Evolutionary conservation across 1,140 invertebrate genomes (phyloP).

Genomic region (Choristoneura fumiferana): DNA sequence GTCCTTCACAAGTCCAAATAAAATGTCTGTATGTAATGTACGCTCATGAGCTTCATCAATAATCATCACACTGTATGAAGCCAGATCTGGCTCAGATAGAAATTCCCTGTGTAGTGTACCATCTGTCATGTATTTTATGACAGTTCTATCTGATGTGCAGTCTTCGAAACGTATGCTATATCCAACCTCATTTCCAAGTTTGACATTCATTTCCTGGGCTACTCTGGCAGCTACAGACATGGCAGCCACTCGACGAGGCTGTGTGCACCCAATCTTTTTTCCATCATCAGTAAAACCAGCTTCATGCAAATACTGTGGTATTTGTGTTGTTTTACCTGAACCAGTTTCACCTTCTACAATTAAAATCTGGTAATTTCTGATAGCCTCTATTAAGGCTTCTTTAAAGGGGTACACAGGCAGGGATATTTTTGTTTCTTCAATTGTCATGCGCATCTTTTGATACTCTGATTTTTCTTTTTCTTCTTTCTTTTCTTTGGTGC

Average conservation of each 20-base stretch:
- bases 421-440: conserved; percentile 95
- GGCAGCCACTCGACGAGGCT: conserved; percentile 97
- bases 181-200: conserved; percentile 99
- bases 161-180: conserved; percentile 99
- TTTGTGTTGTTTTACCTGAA: conserved; percentile 99
- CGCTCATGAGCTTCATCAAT: conserved; percentile 99
- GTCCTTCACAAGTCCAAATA: conserved; percentile 99
- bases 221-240: conserved; percentile 99
- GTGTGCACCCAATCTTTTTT: conserved; percentile 96
- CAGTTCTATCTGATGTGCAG: conserved; percentile 96
- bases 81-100: conserved; percentile 96
- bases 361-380: conserved; percentile 93
- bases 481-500: conserved; percentile 83
- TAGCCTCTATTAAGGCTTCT: conserved; percentile 92
- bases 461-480: conserved; percentile 82
- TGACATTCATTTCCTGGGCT: conserved; percentile 99
- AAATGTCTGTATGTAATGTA: conserved; percentile 98
- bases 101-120: conserved; percentile 99
- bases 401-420: conserved; percentile 97
- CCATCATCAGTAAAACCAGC: conserved; percentile 91
- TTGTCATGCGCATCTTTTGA: conserved; percentile 88
- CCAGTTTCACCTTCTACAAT: conserved; percentile 99
- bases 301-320: conserved; percentile 98
- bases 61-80: conserved; percentile 97
- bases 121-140: conserved; percentile 99